phyloP scores from a whole-genome alignment of 1,140 invertebrate genomes.

The Pemphigus obesinymphae region DNA sequence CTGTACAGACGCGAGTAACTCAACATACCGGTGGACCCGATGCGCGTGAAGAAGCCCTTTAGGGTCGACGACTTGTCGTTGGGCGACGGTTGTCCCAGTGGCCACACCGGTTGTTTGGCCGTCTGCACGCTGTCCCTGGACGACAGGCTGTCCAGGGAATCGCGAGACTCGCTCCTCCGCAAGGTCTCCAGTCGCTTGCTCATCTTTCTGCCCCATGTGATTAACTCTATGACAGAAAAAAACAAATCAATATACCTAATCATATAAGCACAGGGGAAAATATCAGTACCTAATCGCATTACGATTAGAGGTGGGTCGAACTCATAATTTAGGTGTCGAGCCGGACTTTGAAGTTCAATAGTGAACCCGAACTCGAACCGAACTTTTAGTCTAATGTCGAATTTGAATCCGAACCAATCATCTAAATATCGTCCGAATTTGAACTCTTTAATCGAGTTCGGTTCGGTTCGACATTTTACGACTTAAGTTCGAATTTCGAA shows the following conservation, averaged over 20 bases:
- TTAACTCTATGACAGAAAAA: conserved; percentile 57
- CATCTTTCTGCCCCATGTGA: conserved; percentile 73
- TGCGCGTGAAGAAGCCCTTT: conserved; percentile 67
- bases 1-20: conserved; percentile 52
- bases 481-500: too few species aligned
- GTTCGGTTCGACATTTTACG: too few species aligned
- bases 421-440: too few species aligned
- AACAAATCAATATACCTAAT: background rate
- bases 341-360: too few species aligned
- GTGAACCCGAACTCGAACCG: too few species aligned
- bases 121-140: conserved; percentile 49
- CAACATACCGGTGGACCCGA: conserved; percentile 70
- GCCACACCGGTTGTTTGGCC: conserved; percentile 48
- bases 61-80: conserved; percentile 54
- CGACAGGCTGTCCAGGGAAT: conserved; percentile 49
- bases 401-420: too few species aligned
- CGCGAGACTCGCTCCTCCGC: conserved; percentile 62
- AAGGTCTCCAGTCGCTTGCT: conserved; percentile 72
- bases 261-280: too few species aligned
- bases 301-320: too few species aligned
- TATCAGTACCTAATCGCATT: too few species aligned
- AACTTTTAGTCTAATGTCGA: too few species aligned
- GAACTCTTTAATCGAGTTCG: too few species aligned
- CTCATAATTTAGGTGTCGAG: too few species aligned
- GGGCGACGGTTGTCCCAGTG: conserved; percentile 24